Base-by-base conservation (phyloP, 1,140 invertebrate genomes). In the Centruroides sculpturatus region DNA sequence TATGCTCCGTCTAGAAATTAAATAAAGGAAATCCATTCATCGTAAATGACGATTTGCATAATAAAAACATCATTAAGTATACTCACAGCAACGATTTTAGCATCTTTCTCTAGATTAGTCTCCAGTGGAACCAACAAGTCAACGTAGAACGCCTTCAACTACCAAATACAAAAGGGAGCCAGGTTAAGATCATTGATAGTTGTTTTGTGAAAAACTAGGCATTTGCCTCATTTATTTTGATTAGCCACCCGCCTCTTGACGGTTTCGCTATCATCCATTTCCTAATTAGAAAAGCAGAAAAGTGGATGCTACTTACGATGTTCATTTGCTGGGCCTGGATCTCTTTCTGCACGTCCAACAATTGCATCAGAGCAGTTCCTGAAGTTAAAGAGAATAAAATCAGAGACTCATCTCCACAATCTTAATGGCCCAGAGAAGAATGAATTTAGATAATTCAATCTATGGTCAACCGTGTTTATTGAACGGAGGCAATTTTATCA, bases 81-180 rank as follows among this genome's bases (percentile, higher is more conserved):
- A 59, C 77, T 77, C 76, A 89, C 87, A 82, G 88, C 88, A 59
- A 93, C 87, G 64, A 92, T 87, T 82, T 92, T 92, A 36, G 87
- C 90, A 73, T 93, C 89, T 73, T 92, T 92, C 73, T 92, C 89
- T 69, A 92, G 77, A 76, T 92, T 92, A 55, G 87, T 89, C 78
- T 93, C 90, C 71, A 93, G 76, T 63, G 89, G 90, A 56, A 92
- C 87, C 61, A 93, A 76, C 61, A 93, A 78, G 79, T 93, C 90
- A 35, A 93, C 89, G 77, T 93, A 93, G 74, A 93, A 92, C 12
- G 89, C 90, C 78, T 92, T 92, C 59, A 93, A 73, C 89, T 93
- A 78, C 60, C 41, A 3, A 41, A 41, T 41, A 3, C 8, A 41
- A 41, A n/a, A 41, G 41, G 8, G 41, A 6, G 23, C 8, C 5